Base-by-base conservation (phyloP, 2,797 vertebrate genomes). In the Aulostomus chinensis region DNA sequence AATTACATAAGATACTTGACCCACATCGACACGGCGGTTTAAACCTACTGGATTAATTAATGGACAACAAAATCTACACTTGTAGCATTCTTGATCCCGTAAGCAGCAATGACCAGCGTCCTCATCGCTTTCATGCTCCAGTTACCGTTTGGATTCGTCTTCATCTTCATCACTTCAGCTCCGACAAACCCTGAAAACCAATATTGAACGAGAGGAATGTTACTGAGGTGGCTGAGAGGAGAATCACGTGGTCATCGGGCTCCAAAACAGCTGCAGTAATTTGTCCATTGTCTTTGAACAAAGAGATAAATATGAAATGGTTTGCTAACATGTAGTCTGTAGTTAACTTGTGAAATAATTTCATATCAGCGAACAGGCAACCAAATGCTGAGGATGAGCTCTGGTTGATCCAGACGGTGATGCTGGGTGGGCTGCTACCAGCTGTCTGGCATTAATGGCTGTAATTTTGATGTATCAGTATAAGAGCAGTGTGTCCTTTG, bases 401-500 rank as follows among this genome's bases (percentile, higher is more conserved):
- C 26, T 36, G 13, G 9, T 17, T 37, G 30, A 38, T 22, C 9
- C 40, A 50, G 41, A 13, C 18, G 5, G 25, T 49, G 43, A 24
- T 9, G 16, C 24, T 47, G 37, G 46, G 14, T 32, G 40, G 39
- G 29, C 47, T 54, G 20, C 38, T 65, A 42, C 76, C 66, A 58
- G 51, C 56, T 8, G 17, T 31, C 33, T 62, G 54, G 73, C 72
- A 80, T 83, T 73, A 83, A 75, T 81, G 58, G 78, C 26, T 56
- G 47, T 67, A 48, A 84, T 84, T 83, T 76, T 73, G 58, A 78
- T 63, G 65, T 61, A 52, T 18, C 2, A 1, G 39, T 45, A 26
- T 58, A 50, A 78, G 51, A 83, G 64, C 69, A 57, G 63, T 61
- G 41, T 52, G 47, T 80, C 59, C 57, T 82, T 76, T 66, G 58